Evolutionary conservation across 2,888 invertebrate genomes (phyloP).

Genomic region (Clitarchus hookeri): DNA sequence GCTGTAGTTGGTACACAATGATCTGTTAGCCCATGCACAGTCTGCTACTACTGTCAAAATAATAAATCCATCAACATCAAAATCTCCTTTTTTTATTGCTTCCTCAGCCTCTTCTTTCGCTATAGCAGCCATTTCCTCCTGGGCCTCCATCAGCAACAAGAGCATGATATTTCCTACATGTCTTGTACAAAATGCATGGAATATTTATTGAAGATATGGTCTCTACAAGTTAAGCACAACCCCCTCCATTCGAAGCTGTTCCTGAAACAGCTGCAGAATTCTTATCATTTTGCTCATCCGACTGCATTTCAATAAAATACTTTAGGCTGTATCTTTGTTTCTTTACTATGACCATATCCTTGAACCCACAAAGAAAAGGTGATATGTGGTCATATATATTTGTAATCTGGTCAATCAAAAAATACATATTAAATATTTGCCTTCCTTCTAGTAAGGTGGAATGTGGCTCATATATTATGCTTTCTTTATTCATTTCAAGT

Average conservation of each 20-base stretch:
- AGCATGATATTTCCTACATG: conserved; percentile 28
- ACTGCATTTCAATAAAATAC: neutral
- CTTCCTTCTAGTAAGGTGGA: neutral
- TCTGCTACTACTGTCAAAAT: conserved; percentile 34
- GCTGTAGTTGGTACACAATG: conserved; percentile 29
- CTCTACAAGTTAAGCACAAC: conserved; percentile 28
- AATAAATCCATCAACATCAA: conserved; percentile 28
- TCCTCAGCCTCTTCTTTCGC: conserved; percentile 27
- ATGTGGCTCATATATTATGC: too few species aligned
- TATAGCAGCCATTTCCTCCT: conserved; percentile 27
- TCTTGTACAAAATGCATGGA: conserved; percentile 30
- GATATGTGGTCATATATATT: neutral
- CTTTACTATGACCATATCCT: neutral
- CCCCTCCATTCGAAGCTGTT: conserved; percentile 28
- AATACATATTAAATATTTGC: neutral
- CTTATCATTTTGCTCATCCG: neutral
- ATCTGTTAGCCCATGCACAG: conserved; percentile 31
- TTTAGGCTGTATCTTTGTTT: conserved; percentile 1
- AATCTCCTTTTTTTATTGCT: conserved; percentile 21
- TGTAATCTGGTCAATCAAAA: neutral
- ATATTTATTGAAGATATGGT: conserved; percentile 27
- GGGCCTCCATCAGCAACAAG: neutral
- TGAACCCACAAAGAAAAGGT: conserved; percentile 3
- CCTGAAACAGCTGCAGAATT: conserved; percentile 34
- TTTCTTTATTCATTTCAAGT: too few species aligned